phyloP scores from a whole-genome alignment of 2,113 vertebrate genomes.

The Cynoglossus semilaevis region DNA sequence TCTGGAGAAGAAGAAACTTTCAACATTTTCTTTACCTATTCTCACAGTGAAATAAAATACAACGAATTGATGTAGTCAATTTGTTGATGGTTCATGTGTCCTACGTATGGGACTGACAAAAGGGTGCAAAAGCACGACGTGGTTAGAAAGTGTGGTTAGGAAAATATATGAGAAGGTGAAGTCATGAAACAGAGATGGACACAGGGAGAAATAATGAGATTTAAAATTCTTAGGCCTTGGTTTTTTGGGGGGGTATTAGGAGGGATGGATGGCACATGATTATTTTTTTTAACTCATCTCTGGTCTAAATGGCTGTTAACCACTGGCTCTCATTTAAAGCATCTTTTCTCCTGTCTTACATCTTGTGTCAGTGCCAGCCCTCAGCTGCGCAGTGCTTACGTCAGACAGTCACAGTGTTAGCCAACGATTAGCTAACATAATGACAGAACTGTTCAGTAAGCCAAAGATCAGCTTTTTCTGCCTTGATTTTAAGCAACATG shows the following conservation, averaged over 20 bases:
- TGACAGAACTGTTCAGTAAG: slow-evolving; percentile 46
- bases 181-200: slow-evolving; percentile 16
- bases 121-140: slow-evolving; percentile 8
- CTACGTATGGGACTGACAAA: slow-evolving; percentile 20
- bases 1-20: slow-evolving; percentile 24
- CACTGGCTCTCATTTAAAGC: slow-evolving; percentile 31
- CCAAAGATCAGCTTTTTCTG: slow-evolving; percentile 57
- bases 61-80: slow-evolving; percentile 17
- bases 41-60: slow-evolving; percentile 33
- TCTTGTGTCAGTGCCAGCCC: slow-evolving; percentile 45
- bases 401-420: slow-evolving; percentile 56
- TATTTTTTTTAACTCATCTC: slow-evolving; percentile 28
- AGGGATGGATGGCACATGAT: slow-evolving; percentile 31
- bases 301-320: slow-evolving; percentile 38
- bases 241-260: slow-evolving; percentile 22
- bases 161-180: slow-evolving; percentile 43
- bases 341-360: slow-evolving; percentile 46
- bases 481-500: slow-evolving; percentile 26
- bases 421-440: slow-evolving; percentile 54
- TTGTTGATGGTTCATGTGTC: slow-evolving; percentile 29
- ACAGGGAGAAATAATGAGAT: slow-evolving; percentile 24
- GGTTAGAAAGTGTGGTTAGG: slow-evolving; percentile 8
- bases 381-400: slow-evolving; percentile 55
- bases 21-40: too few relatives aligned
- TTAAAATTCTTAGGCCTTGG: slow-evolving; percentile 26